Base-by-base conservation (phyloP, 2,113 vertebrate genomes). In the Nanorana parkeri region DNA sequence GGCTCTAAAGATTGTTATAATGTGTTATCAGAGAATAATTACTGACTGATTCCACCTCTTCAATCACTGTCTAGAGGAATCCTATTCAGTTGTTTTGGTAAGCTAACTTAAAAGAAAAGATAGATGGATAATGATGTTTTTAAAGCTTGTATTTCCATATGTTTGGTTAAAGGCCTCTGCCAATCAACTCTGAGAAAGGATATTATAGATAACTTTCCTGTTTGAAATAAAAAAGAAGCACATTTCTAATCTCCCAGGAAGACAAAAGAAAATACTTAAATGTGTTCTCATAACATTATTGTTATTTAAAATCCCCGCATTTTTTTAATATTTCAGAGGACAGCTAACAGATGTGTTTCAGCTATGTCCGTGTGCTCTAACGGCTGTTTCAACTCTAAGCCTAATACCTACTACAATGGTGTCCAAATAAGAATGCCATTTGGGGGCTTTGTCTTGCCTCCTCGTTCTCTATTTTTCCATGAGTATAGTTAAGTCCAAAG, bases 301-400 rank as follows among this genome's bases (percentile, higher is more conserved):
- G 28, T 78, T 68, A 78, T 78, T 28, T 29, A 56, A 58, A 58
- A 80, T 69, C 66, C 67, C 66, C 66, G 29, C 20, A 56, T 69
- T 28, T 56, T 58, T 61, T 80, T 69, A 69, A 80, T 80, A 80
- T 69, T 80, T 66, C 16, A 47, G 56, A 17, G 58, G 28, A 75
- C 61, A 58, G 26, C 60, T 74, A 81, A 81, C 69, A 81, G 69
- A 81, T 81, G 69, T 81, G 69, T 56, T 66, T 81, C 69, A 56
- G 52, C 71, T 66, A 81, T 56, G 20, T 20, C 26, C 23, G 41
- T 15, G 24, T 55, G 17, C 60, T 65, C 60, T 55, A 78, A 36
- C n/a, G 10, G 67, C 21, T 80, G 66, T 61, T 79, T 13, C 29
- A 80, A 23, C 29, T 80, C 66, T 61, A 20, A 21, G n/a, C 47